Conservation (phyloP, 2,797 vertebrate genomes). For the Selene dorsalis region DNA sequence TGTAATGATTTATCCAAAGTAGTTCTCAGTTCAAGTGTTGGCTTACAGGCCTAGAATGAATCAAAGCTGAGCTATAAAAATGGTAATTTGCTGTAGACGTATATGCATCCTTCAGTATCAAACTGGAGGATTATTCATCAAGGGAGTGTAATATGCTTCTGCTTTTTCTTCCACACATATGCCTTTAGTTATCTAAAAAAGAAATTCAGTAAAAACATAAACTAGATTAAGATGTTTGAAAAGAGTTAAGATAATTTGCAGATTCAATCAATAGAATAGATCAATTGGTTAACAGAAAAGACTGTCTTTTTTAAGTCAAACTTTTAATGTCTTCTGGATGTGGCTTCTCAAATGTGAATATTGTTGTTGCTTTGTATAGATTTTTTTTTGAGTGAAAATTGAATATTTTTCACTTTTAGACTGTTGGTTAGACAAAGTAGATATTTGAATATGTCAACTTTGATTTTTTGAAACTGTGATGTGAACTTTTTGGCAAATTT, state of each 20-base stretch:
- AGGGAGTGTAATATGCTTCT: not conserved
- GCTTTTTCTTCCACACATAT: rapidly evolving
- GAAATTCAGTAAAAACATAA: not conserved
- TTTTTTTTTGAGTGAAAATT: not conserved
- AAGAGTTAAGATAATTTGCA: not conserved
- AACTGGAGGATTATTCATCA: not conserved
- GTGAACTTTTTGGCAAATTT: not conserved
- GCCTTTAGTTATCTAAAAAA: not conserved
- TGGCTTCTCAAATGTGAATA: not conserved
- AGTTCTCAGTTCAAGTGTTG: constrained; percentile 24
- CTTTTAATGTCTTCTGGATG: not conserved
- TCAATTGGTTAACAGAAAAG: not conserved
- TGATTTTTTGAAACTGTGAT: not conserved
- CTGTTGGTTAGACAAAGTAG: not conserved
- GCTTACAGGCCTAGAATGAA: constrained; percentile 13
- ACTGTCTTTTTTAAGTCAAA: not conserved
- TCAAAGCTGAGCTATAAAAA: not conserved
- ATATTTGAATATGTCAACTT: not conserved
- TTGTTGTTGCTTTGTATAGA: not conserved
- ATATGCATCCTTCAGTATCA: not conserved
- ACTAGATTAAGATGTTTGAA: not conserved
- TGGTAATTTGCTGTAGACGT: not conserved
- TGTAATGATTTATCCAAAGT: constrained; percentile 53
- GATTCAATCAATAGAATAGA: not conserved
- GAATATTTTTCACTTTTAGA: not conserved